A percentile compares a stretch with the other conserved stretches of the same genome.
These are phyloP conservation scores for Sarotherodon lohbergeri DNA, from an alignment of 2,113 vertebrate genomes.

Conservation along the genomic window DNA sequence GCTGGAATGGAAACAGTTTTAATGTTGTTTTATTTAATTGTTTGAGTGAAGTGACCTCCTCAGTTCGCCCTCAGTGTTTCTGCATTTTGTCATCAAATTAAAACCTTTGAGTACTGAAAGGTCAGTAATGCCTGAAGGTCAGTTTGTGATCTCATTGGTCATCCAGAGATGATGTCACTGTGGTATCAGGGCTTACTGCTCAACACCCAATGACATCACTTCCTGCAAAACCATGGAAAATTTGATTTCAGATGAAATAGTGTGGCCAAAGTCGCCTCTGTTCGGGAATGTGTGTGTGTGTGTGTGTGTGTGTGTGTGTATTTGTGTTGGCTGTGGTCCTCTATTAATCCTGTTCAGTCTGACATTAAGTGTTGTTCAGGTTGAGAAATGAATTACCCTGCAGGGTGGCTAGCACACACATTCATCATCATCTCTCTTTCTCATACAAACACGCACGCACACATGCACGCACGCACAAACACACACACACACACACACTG, in stretches of 20 bases:
- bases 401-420: constrained; percentile 21
- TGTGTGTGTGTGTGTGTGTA: neutral
- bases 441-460: neutral
- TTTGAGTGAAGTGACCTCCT: neutral
- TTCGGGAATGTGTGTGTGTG: neutral
- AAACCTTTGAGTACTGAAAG: neutral
- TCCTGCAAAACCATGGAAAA: neutral
- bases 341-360: constrained; percentile 40
- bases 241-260: neutral
- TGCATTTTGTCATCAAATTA: neutral
- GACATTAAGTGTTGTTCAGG: constrained; percentile 56
- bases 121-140: neutral
- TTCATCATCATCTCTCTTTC: constrained; percentile 14
- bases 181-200: neutral
- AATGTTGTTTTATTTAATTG: neutral
- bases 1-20: neutral
- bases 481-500: neutral
- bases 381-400: constrained; percentile 56
- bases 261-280: neutral
- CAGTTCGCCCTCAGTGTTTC: neutral
- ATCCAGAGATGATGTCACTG: neutral
- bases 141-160: constrained; percentile 1
- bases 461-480: neutral
- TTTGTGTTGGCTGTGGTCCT: neutral
- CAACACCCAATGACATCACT: constrained; percentile 1